Conservation (phyloP, 2,888 invertebrate species). For the Willowsia nigromaculata region DNA sequence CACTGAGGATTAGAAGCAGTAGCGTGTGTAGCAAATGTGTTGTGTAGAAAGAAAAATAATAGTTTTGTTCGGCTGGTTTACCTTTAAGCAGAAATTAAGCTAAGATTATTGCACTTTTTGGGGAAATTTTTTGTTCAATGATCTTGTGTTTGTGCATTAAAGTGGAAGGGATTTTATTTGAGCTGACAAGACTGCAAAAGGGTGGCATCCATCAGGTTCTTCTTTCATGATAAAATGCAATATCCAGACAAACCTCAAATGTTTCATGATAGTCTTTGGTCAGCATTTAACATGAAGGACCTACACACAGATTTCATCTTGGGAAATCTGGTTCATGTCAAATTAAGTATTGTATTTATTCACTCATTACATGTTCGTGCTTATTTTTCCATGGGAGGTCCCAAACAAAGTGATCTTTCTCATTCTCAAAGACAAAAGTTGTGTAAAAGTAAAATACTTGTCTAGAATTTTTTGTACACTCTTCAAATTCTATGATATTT, state of each 20-base stretch:
- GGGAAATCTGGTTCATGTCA: slow-evolving; percentile 66
- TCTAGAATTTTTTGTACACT: neutral
- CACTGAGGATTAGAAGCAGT: slow-evolving; percentile 15
- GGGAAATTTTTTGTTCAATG: slow-evolving; percentile 3
- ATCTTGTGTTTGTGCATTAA: neutral
- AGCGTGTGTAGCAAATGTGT: neutral
- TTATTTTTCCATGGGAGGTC: slow-evolving; percentile 65
- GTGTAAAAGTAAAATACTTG: neutral
- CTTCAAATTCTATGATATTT: neutral
- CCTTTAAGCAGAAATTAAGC: slow-evolving; percentile 57
- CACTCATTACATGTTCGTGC: slow-evolving; percentile 33
- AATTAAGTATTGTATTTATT: slow-evolving; percentile 67
- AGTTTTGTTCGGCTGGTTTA: slow-evolving; percentile 1
- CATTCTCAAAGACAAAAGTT: slow-evolving; percentile 17
- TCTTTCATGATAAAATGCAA: neutral
- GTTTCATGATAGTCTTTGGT: slow-evolving; percentile 13
- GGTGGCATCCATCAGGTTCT: slow-evolving; percentile 40
- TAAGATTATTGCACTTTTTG: slow-evolving; percentile 59
- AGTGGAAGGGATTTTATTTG: slow-evolving; percentile 16
- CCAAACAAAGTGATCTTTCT: slow-evolving; percentile 20
- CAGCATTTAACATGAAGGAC: neutral
- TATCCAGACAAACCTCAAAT: neutral
- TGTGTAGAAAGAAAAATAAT: neutral
- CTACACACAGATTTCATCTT: slow-evolving; percentile 32
- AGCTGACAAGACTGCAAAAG: slow-evolving; percentile 40